Percentiles rank a stretch among this genome's conserved stretches.
phyloP scores from a whole-genome alignment of 2,797 vertebrate species.

The Spinibarbus caldwelli region DNA sequence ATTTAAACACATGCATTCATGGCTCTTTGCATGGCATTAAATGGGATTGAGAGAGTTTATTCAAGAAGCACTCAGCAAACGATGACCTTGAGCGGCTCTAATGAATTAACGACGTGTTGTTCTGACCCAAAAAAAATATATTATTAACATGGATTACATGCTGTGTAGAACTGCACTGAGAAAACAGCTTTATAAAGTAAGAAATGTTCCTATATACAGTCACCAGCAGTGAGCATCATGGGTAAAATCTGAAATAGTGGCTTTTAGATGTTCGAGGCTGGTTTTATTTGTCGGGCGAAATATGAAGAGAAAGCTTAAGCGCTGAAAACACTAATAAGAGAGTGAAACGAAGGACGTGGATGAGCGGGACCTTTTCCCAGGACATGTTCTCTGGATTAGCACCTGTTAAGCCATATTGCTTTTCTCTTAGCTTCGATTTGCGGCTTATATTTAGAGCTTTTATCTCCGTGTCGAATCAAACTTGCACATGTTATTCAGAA shows the following conservation, averaged over 20 bases:
- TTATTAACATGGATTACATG: background rate
- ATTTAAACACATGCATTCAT: background rate
- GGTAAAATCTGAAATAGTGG: slow-evolving; percentile 1
- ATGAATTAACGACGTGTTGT: background rate
- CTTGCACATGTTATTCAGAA: background rate
- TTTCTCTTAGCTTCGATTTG: slow-evolving; percentile 5
- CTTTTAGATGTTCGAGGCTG: slow-evolving; percentile 34
- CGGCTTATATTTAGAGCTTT: background rate
- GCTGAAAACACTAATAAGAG: background rate
- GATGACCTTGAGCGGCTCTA: background rate
- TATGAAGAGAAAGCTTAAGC: slow-evolving; percentile 2
- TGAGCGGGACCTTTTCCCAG: background rate
- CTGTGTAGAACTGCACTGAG: background rate
- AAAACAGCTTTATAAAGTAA: background rate
- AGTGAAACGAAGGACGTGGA: background rate
- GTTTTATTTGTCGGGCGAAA: background rate
- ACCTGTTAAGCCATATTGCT: slow-evolving; percentile 23
- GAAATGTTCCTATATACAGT: background rate
- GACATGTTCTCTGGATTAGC: slow-evolving; percentile 26
- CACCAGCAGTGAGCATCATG: slow-evolving; percentile 5
- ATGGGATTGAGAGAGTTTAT: background rate
- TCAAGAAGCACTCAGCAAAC: background rate
- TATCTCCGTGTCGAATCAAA: slow-evolving; percentile 20
- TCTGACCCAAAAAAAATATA: background rate
- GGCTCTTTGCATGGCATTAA: background rate